Evolutionary conservation across 2,888 invertebrate genomes (phyloP), one percentile per base, ranked within the genome.

Genomic region (Galeopsomyia nigrocyanea): DNA sequence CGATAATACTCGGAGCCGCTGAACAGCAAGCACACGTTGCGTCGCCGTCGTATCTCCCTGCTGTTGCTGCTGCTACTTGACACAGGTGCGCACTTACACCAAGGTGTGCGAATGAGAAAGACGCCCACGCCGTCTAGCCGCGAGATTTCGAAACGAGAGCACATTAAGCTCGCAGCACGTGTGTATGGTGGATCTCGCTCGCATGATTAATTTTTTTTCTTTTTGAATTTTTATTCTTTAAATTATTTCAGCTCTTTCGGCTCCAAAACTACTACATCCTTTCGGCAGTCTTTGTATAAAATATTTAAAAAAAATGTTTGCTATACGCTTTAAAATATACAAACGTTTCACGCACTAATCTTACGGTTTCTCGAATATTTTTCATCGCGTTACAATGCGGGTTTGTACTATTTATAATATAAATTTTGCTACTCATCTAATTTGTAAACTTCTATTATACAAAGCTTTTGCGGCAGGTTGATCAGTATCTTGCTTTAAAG

Each of bases 71-170:
- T 58, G 53, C n/a, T 49, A 39, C 67, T 74, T 74, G 74, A 74
- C 74, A 74, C 74, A 74, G 68, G 74, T 74, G 74, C 60, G 21
- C 39, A 17, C 62, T 39, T 39, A 39, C 39, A 6, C 47, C 58
- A 49, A 61, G 61, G 49, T 39, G 61, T 22, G 10, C 3, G 19
- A 53, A 10, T 51, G 62, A 58, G 58, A 17, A 53, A 58, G 70
- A 61, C 58, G 22, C 21, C 62, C 65, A 49, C 61, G 63, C 63
- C 68, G 62, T 71, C 74, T 71, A 57, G 53, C 61, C 17, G 64
- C 49, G 17, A 71, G 56, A 60, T 68, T 50, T 61, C 47, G 65
- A 68, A 74, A 74, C 65, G 57, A 71, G 73, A 74, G 47, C 73
- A 66, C 19, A 14, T 31, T 39, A 39, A 39, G 39, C 39, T 39